Evolutionary conservation across 2,888 invertebrate species (phyloP), one percentile per base, ranked within the genome.

Genomic region (Salpingus planirostris): DNA sequence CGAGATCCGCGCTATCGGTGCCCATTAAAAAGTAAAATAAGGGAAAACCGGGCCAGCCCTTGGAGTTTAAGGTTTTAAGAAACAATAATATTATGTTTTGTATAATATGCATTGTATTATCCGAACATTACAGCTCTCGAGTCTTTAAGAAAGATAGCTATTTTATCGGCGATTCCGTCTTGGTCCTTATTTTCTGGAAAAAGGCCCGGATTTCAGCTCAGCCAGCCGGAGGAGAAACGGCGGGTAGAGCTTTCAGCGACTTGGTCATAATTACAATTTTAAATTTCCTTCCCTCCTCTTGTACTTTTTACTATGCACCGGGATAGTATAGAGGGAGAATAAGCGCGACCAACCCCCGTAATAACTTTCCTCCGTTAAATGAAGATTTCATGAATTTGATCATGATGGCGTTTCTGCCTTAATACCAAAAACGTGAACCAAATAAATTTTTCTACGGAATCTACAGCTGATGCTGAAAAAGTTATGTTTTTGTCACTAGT

Each of bases 41-140:
- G 36, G 45, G 42, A 47, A 44, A 43, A 37, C 27, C 5, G 18
- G 8, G 18, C 5, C 18, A 8, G 10, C n/a, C n/a, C n/a, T n/a
- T n/a, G 28, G 38, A 43, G 54, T 60, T 61, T 60, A 61, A 59
- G 61, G 62, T 60, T 63, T 62, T 62, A 62, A 61, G 60, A 59
- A 63, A 63, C 59, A 60, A 63, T 63, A 63, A 63, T 63, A 62
- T 63, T 63, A 57, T 62, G 62, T 56, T 63, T 60, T 52, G 59
- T 60, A 60, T 61, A 60, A 62, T 60, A 62, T 62, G 59, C 60
- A 55, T 55, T 56, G 56, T 54, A 61, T 62, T 62, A 62, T 57
- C 58, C 53, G 53, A 51, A 52, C 44, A 50, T 57, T 54, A 54
- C 47, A 47, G 49, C 50, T 42, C 5, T 8, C 47, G 46, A 50